phyloP scores from a whole-genome alignment of 2,113 vertebrate species.

The Heterotilapia buettikoferi region DNA sequence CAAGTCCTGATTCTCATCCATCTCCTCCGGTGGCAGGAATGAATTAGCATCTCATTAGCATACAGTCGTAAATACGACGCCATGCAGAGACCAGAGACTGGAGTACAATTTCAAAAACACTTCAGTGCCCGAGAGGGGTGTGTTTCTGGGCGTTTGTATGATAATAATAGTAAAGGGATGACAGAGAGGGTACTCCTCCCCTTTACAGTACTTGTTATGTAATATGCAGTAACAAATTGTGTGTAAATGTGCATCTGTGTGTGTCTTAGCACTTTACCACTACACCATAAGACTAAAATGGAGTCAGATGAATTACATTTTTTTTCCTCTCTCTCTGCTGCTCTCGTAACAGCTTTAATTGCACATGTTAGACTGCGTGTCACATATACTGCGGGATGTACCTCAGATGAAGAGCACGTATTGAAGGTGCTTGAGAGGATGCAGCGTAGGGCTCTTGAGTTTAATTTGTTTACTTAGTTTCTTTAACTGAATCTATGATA shows the following conservation, averaged over 20 bases:
- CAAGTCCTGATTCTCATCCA: constrained; percentile 23
- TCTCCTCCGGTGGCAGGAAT: constrained; percentile 7
- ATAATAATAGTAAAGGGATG: not conserved
- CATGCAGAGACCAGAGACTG: constrained; percentile 11
- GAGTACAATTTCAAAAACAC: not conserved
- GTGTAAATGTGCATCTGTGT: not conserved
- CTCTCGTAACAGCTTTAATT: not conserved
- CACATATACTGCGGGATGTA: not conserved
- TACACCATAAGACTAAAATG: not conserved
- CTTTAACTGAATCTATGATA: too few relatives aligned
- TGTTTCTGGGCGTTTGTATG: not conserved
- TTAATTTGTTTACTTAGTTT: not conserved
- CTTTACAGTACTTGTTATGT: not conserved
- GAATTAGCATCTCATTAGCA: constrained; percentile 41
- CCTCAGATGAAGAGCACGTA: not conserved
- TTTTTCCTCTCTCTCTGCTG: not conserved
- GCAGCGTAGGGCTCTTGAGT: not conserved
- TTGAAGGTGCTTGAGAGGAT: not conserved
- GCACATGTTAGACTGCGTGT: not conserved
- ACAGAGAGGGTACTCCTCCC: not conserved
- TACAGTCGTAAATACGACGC: not conserved
- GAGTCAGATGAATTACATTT: not conserved
- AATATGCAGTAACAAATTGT: not conserved
- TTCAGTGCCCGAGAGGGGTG: not conserved
- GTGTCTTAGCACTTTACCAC: not conserved